Evolutionary conservation across 1,140 invertebrate genomes (phyloP), one percentile per base, ranked within the genome.

Genomic region (Drosophila parabipectinata): DNA sequence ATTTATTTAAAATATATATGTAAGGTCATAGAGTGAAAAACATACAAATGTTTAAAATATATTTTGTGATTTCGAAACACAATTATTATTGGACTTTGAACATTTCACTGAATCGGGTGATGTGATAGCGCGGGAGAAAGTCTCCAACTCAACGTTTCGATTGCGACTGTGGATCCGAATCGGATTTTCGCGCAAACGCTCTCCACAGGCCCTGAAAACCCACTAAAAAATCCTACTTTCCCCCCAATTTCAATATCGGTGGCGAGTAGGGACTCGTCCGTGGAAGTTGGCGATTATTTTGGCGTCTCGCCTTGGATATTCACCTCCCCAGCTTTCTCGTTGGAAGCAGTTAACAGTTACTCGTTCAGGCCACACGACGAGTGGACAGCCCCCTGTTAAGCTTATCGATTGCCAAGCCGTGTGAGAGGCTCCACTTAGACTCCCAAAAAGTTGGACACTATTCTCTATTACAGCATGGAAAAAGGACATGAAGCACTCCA

Each of bases 331-430:
- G 32, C 51, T 59, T 41, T 41, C 63, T 67, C 54, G 62, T 37
- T 26, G 44, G 12, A 18, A 1, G 24, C 14, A 45, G 48, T 41
- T 47, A 56, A 34, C 58, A 59, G 50, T 58, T 3, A 4, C 21
- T 7, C 51, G 7, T 34, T 34, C 3, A 2, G 0, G 32, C 32
- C 32, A 32, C 2, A 4, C 14, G 1, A 4, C 53, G 45, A 64
- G 81, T 83, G 64, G 80, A 63, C 80, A 83, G 72, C 7, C 37
- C 59, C 26, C 77, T 84, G 81, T 77, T 80, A 77, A 47, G 68
- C 64, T 77, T 85, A 84, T 84, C 80, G 80, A 84, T 84, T 84
- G 32, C 37, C 53, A 34, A 44, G 60, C 53, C 39, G 54, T 48
- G 72, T 67, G 73, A 41, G 54, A 84, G 63, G 53, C 48, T 47